Evolutionary conservation across 2,888 invertebrate genomes (phyloP), one percentile per base, ranked within the genome.

Genomic region (Scrobipalpa atriplicella): DNA sequence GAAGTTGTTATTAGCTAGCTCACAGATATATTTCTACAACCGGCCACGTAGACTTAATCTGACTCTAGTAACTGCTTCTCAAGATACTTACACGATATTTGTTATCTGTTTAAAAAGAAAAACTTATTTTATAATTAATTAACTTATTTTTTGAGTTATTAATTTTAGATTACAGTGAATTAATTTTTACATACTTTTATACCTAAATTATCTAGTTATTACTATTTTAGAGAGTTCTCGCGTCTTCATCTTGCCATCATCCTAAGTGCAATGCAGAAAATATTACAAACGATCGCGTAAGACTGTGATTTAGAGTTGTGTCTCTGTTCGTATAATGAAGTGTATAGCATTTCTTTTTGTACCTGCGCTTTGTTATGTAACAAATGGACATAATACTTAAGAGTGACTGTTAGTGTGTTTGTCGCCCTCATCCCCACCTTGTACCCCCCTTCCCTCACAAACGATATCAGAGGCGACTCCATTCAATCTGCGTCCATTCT

Each of bases 381-480:
- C 39, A 61, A 56, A 29, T 73, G 72, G 64, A 70, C 61, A 38
- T 52, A 56, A 66, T 64, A 54, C 58, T 67, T 67, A 51, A 67
- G 70, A 69, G 68, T 72, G 70, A 67, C 77, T 79, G 79, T 79
- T 83, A 80, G 76, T 74, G 73, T 85, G 85, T 81, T 77, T 85
- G 87, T 86, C 85, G 86, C 86, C 87, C 89, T 10, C 6, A 10
- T 1, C 54, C 41, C 19, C 43, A 41, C 11, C 54, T 51, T 18
- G 39, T 61, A 41, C 54, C 11, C 13, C 19, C 21, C 16, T 62
- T 21, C 77, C 75, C 70, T 77, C 76, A 72, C 75, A 72, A 74
- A 78, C 77, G 75, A 73, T 74, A 78, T 85, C 86, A 92, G 92
- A 92, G 92, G 92, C 90, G 92, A 88, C 92, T 92, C 92, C 92